A percentile compares a stretch with the other conserved stretches of the same genome.
Evolutionary conservation across 2,797 vertebrate genomes (phyloP).

Genomic region (Pangasius mekongensis): DNA sequence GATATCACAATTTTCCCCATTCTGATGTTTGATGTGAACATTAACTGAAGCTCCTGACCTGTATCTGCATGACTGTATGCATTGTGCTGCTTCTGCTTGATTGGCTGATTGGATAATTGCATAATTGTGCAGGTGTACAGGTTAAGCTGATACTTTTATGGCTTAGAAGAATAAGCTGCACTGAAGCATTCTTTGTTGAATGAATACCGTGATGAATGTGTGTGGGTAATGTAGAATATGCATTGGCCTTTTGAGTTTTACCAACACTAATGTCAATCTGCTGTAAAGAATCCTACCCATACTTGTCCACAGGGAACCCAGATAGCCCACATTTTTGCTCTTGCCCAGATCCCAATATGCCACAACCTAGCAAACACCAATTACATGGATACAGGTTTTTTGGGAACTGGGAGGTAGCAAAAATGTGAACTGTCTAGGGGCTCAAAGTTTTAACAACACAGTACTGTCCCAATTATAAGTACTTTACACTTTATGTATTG

Average conservation of each 20-base stretch:
- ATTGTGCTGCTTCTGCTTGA: background rate
- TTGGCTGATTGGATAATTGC: conserved; percentile 1
- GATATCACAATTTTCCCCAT: background rate
- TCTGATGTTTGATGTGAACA: background rate
- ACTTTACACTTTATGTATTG: background rate
- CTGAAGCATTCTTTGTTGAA: background rate
- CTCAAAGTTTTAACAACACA: background rate
- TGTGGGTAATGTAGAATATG: background rate
- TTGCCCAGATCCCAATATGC: background rate
- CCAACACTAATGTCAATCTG: background rate
- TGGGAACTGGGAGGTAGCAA: background rate
- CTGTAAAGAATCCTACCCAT: background rate
- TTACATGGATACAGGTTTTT: background rate
- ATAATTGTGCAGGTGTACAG: background rate
- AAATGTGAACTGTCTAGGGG: background rate
- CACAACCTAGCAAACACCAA: background rate
- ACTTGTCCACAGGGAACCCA: background rate
- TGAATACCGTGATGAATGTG: background rate
- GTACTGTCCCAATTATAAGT: background rate
- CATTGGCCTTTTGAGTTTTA: background rate
- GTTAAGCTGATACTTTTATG: background rate
- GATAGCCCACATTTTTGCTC: background rate
- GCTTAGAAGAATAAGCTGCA: background rate
- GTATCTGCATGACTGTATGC: background rate
- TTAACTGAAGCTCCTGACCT: background rate